A percentile compares a stretch with the other conserved stretches of the same genome.
Conservation (phyloP, 2,113 vertebrate genomes). For the Pao palembangensis region DNA sequence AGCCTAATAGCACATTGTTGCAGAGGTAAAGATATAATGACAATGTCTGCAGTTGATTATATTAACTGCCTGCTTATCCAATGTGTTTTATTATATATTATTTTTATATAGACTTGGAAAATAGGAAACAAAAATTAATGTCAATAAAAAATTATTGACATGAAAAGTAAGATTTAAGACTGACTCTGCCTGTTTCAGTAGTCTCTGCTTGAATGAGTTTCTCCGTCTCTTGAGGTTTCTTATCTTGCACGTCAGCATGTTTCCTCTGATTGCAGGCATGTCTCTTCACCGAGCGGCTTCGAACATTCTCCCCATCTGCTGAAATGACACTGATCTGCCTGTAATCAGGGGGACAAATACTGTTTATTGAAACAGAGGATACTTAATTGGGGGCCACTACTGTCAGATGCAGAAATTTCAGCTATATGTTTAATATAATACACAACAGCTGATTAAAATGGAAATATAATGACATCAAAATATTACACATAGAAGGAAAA, state of each 20-base stretch:
- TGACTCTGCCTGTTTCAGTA: conserved; percentile 81
- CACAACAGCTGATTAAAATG: not conserved
- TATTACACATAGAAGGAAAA: too few relatives aligned
- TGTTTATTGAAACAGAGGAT: not conserved
- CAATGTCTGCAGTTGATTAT: too few relatives aligned
- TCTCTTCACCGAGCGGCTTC: conserved; percentile 71
- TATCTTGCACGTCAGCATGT: conserved; percentile 60
- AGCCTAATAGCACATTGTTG: too few relatives aligned
- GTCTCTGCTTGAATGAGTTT: conserved; percentile 86
- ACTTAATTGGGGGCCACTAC: not conserved
- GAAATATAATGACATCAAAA: too few relatives aligned
- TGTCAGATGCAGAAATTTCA: not conserved
- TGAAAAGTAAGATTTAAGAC: conserved; percentile 16
- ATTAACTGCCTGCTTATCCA: too few relatives aligned
- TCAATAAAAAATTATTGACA: not conserved
- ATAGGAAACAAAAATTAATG: too few relatives aligned
- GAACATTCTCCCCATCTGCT: conserved; percentile 79
- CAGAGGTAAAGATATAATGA: too few relatives aligned
- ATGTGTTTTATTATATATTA: too few relatives aligned
- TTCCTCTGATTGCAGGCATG: conserved; percentile 75
- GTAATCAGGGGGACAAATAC: not conserved
- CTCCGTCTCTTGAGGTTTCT: conserved; percentile 53
- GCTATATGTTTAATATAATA: not conserved
- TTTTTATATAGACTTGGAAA: too few relatives aligned
- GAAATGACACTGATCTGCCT: conserved; percentile 91